Base-by-base conservation (phyloP, 2,888 invertebrate species). In the Camptogramma bilineatum region DNA sequence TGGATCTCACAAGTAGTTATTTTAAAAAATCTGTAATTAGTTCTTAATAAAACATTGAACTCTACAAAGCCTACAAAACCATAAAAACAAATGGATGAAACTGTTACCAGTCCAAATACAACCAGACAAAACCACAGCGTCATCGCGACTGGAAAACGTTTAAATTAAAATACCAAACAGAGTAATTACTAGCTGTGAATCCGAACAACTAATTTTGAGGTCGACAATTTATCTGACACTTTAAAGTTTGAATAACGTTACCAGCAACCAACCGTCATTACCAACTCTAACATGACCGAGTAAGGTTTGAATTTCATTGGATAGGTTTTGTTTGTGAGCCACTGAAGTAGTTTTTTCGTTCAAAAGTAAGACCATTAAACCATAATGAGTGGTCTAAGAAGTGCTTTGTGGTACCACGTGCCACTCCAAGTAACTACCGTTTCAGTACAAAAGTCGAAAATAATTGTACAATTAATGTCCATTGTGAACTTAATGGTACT, bases 401-500 rank as follows among this genome's bases (percentile, higher is more conserved):
- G 90, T 86, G 87, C 85, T 89, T 87, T 87, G 86, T 85, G 79
- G 66, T 76, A 90, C 89, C 91, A 91, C 91, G 92, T 91, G 92
- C 92, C 89, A 84, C 86, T 88, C 78, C 76, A 82, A 85, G 82
- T 78, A 90, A 92, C 92, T 92, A 92, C 91, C 90, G 91, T 89
- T 87, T 83, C 34, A 79, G 75, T 84, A 90, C 90, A 91, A 91
- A 85, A 77, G 86, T 82, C 81, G 81, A 80, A 90, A 91, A 91
- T 91, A 90, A 91, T 90, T 90, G 88, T 89, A 90, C 88, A 90
- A 91, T 91, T 91, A 91, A 88, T 87, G 85, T 88, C 84, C 74
- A 74, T 72, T 81, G 78, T 81, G 74, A 68, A 71, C 75, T 74
- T 84, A 85, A 90, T 84, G 88, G 78, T 80, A 83, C 91, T 91